phyloP scores from a whole-genome alignment of 2,888 invertebrate species.

The Steinernema carpocapsae region DNA sequence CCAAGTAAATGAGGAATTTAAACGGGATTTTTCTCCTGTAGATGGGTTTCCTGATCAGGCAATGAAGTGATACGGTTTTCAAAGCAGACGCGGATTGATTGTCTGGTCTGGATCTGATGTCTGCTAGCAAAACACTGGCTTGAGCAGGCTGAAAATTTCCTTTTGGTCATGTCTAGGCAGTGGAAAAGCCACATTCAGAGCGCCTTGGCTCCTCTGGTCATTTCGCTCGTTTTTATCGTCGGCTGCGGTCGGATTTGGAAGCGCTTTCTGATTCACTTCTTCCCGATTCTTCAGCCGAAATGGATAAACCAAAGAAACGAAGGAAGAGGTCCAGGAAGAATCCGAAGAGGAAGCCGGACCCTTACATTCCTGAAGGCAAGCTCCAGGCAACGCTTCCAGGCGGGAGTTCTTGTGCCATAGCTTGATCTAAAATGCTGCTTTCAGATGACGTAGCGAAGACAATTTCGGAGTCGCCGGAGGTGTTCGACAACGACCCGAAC shows the following conservation, averaged over 20 bases:
- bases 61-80: too few species aligned
- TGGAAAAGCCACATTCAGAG: not conserved
- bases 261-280: constrained; percentile 24
- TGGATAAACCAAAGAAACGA: constrained; percentile 25
- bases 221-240: not conserved
- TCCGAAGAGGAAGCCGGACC: too few species aligned
- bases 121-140: too few species aligned
- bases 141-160: too few species aligned
- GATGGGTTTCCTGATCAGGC: too few species aligned
- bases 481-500: constrained; percentile 17
- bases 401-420: not conserved
- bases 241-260: not conserved
- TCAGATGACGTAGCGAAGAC: not conserved
- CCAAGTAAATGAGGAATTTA: constrained; percentile 21
- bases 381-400: not conserved
- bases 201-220: not conserved
- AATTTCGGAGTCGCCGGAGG: not conserved
- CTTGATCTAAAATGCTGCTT: not conserved
- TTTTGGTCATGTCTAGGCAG: not conserved
- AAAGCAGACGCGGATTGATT: too few species aligned
- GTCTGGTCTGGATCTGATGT: too few species aligned
- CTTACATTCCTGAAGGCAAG: constrained; percentile 1
- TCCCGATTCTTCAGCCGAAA: constrained; percentile 7
- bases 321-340: not conserved
- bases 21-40: not conserved